Base-by-base conservation (phyloP, 2,888 invertebrate species). In the Fragum fragum region DNA sequence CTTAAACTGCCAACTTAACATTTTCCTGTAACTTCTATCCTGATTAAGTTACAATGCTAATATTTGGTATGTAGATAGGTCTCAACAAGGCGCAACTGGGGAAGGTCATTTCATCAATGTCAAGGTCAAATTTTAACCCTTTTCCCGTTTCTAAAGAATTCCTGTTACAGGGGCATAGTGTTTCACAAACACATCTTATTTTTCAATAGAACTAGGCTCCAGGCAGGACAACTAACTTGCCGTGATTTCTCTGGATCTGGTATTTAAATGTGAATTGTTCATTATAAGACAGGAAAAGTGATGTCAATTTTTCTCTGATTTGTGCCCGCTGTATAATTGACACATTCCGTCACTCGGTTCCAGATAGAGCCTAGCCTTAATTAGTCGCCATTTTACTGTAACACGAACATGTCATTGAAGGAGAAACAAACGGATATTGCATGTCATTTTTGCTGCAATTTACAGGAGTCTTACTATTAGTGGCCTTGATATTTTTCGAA, bases 251-350 rank as follows among this genome's bases (percentile, higher is more conserved):
- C 28, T 32, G 53, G 47, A 28, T 26, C 47, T 29, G 23, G 39
- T 42, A 14, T n/a, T 39, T 36, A 42, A 66, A 66, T 66, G 21
- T 42, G 66, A 66, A 66, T 66, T 66, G 66, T 66, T 66, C 66
- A 66, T 66, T 66, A 42, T 42, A 18, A 42, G 66, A 21, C 66
- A 39, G 66, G 66, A 66, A 66, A 66, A 66, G 42, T 57, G 71
- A 32, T 57, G 55, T 71, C 53, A 71, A 71, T 55, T 55, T 70
- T 23, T 57, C 32, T 36, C n/a, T 57, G 71, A 71, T 55, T 71
- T 71, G 47, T 71, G 57, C 57, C 32, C 28, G 23, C 55, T 32
- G 21, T 55, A 42, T 66, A 66, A 66, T 66, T 66, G 66, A 66
- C 66, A 66, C 66, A 66, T 39, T 66, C 66, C 23, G 53, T 28